Evolutionary conservation across 2,888 invertebrate species (phyloP).

Genomic region (Conops quadrifasciatus): DNA sequence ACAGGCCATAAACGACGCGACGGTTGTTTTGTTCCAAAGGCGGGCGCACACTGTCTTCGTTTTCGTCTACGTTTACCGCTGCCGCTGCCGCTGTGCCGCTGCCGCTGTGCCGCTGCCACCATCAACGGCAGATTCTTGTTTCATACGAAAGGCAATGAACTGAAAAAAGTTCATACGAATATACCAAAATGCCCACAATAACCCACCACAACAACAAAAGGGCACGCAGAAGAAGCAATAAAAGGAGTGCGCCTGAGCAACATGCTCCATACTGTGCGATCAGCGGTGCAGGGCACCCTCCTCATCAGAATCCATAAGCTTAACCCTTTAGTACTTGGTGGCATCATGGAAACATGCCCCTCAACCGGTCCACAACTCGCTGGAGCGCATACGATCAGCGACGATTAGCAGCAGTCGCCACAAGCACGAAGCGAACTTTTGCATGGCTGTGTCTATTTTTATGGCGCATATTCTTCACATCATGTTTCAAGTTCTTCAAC

Average conservation of each 20-base stretch:
- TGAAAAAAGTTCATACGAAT: slow-evolving; percentile 27
- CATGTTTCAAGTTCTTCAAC: too few species aligned
- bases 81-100: not conserved
- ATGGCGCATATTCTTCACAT: not conserved
- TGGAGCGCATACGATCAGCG: slow-evolving; percentile 4
- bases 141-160: slow-evolving; percentile 29
- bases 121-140: too few species aligned
- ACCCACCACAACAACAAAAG: slow-evolving; percentile 17
- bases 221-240: slow-evolving; percentile 8
- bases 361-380: not conserved
- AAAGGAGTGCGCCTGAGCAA: slow-evolving; percentile 21
- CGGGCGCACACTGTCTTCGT: slow-evolving; percentile 20
- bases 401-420: not conserved
- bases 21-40: slow-evolving; percentile 18
- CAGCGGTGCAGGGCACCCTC: not conserved
- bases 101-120: too few species aligned
- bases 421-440: not conserved
- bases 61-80: not conserved
- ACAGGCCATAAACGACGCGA: slow-evolving; percentile 21
- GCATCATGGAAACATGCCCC: slow-evolving; percentile 15
- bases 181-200: slow-evolving; percentile 3
- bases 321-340: slow-evolving; percentile 11
- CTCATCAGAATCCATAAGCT: slow-evolving; percentile 2
- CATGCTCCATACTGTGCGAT: slow-evolving; percentile 14
- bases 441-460: not conserved